Conservation (phyloP, 2,888 invertebrate species). For the Drosophila meridionalis region DNA sequence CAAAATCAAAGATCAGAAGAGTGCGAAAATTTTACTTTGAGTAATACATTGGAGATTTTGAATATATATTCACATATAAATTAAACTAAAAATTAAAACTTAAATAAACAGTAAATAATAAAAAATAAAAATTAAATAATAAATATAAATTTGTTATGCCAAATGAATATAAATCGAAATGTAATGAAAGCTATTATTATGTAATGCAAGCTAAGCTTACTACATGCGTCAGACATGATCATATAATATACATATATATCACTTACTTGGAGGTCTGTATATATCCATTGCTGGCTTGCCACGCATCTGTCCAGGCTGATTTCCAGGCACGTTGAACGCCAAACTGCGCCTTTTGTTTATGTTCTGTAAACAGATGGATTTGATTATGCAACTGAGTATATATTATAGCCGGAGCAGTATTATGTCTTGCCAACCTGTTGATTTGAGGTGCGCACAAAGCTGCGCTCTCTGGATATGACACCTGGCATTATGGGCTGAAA, state of each 20-base stretch:
- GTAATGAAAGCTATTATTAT: not conserved
- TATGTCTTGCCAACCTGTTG: constrained; percentile 84
- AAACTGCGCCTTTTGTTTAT: constrained; percentile 90
- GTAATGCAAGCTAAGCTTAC: constrained; percentile 24
- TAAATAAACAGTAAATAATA: not conserved
- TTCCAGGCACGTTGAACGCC: constrained; percentile 87
- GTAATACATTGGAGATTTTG: not conserved
- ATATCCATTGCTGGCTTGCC: constrained; percentile 95
- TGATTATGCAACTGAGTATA: not conserved
- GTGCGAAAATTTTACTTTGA: not conserved
- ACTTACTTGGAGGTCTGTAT: constrained; percentile 94
- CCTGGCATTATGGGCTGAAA: constrained; percentile 82
- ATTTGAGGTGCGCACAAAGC: constrained; percentile 88
- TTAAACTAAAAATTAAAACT: not conserved
- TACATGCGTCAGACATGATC: not conserved
- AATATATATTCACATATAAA: no score
- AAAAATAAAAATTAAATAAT: not conserved
- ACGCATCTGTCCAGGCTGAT: constrained; percentile 83
- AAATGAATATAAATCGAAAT: not conserved
- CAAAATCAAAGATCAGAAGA: not conserved
- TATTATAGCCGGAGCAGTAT: not conserved
- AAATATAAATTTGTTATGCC: not conserved
- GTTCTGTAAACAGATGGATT: constrained; percentile 84
- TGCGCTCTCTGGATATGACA: constrained; percentile 89
- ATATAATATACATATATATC: not conserved